Conservation (phyloP, 1,140 invertebrate genomes). For the Hestina assimilis region DNA sequence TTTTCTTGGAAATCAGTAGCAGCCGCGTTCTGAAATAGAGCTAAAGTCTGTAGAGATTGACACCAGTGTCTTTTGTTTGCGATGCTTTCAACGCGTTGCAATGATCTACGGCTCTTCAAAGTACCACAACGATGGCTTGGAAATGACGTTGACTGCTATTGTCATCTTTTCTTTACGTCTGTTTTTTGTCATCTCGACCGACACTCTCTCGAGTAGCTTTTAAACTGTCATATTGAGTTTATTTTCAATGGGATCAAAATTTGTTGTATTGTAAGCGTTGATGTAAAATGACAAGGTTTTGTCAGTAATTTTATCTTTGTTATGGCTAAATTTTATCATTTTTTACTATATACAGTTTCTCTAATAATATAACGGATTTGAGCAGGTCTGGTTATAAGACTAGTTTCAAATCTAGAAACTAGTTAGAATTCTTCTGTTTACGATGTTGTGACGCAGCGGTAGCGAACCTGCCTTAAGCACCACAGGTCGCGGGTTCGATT, state of each 20-base stretch:
- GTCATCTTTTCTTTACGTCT: constrained; percentile 18
- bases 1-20: constrained; percentile 17
- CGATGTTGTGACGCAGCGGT: too few relatives aligned
- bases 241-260: constrained; percentile 20
- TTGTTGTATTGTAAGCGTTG: constrained; percentile 21
- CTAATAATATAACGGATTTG: too few relatives aligned
- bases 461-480: too few relatives aligned
- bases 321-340: too few relatives aligned
- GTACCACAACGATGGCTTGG: constrained; percentile 19
- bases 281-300: constrained; percentile 11
- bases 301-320: too few relatives aligned
- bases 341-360: too few relatives aligned
- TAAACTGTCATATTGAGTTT: constrained; percentile 28
- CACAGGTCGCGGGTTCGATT: too few relatives aligned
- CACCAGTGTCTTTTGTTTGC: constrained; percentile 44
- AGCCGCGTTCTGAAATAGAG: constrained; percentile 23
- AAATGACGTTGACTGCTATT: constrained; percentile 28
- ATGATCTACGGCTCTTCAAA: constrained; percentile 42
- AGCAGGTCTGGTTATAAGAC: too few relatives aligned
- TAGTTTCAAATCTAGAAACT: too few relatives aligned
- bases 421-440: too few relatives aligned
- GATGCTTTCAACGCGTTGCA: constrained; percentile 35
- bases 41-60: constrained; percentile 10
- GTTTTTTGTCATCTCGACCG: constrained; percentile 25
- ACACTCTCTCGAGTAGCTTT: constrained; percentile 26